phyloP scores from a whole-genome alignment of 2,888 invertebrate species.

The Chloroclysta siterata region DNA sequence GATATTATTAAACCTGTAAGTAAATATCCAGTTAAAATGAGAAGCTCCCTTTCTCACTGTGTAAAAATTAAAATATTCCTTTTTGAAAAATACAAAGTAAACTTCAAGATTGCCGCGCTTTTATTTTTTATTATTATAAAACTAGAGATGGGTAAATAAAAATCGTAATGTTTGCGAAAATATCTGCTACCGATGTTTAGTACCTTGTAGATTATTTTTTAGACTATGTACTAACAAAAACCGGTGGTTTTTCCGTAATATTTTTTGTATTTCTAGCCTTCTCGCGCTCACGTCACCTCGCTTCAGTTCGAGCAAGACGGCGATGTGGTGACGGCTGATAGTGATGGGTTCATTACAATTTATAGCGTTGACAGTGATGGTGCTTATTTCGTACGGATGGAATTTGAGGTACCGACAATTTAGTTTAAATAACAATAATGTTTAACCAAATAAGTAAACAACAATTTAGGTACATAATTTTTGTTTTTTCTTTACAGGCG shows the following conservation, averaged over 20 bases:
- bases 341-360: constrained; percentile 95
- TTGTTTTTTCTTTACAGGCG: constrained; percentile 73
- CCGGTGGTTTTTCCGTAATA: constrained; percentile 26
- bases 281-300: constrained; percentile 93
- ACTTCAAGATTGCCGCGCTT: constrained; percentile 8
- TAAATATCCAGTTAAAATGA: constrained; percentile 4
- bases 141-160: constrained; percentile 12
- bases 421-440: neutral
- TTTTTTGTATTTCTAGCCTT: constrained; percentile 84
- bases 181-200: neutral
- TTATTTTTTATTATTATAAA: neutral
- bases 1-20: constrained; percentile 93
- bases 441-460: too few relatives aligned
- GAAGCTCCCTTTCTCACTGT: neutral
- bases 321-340: constrained; percentile 96
- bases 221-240: constrained; percentile 7
- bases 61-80: neutral
- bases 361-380: constrained; percentile 96
- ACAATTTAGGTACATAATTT: constrained; percentile 2
- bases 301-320: constrained; percentile 96
- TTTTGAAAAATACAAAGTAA: neutral
- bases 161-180: neutral
- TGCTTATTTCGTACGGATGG: constrained; percentile 94
- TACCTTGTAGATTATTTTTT: too few relatives aligned
- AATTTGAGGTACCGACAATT: constrained; percentile 89